Conservation (phyloP, 2,113 vertebrate genomes). For the Lipophrys pholis region DNA sequence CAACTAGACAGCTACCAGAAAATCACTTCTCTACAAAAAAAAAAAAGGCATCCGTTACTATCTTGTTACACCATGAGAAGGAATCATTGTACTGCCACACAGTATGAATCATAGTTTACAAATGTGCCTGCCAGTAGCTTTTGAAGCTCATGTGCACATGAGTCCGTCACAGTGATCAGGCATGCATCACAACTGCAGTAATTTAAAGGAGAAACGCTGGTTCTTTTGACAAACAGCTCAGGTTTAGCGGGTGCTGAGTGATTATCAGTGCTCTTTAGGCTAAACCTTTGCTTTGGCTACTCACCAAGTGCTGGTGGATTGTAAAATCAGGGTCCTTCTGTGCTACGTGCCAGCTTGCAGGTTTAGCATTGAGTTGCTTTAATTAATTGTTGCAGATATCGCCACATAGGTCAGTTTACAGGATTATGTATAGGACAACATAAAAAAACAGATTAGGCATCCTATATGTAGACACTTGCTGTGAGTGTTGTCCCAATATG, state of each 20-base stretch:
- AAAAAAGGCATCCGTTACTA: conserved; percentile 28
- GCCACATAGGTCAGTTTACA: neutral
- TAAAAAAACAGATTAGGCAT: neutral
- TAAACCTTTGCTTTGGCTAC: conserved; percentile 77
- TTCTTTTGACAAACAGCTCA: conserved; percentile 71
- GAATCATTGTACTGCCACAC: conserved; percentile 66
- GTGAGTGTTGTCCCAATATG: neutral
- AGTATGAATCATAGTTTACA: conserved; percentile 60
- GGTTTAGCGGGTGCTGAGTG: conserved; percentile 71
- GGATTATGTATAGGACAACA: neutral
- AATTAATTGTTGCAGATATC: conserved; percentile 5
- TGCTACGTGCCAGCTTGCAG: conserved; percentile 36
- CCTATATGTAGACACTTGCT: conserved; percentile 7
- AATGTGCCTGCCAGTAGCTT: conserved; percentile 51
- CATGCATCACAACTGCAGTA: conserved; percentile 56
- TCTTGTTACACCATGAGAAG: conserved; percentile 68
- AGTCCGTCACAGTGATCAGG: conserved; percentile 54
- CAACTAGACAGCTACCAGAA: conserved; percentile 56
- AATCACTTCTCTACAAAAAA: conserved; percentile 64
- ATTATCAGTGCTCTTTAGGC: conserved; percentile 73
- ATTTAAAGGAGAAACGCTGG: conserved; percentile 66
- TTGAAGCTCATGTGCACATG: conserved; percentile 50
- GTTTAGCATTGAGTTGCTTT: conserved; percentile 18
- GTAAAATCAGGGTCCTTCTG: conserved; percentile 58
- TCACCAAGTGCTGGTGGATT: conserved; percentile 63